Evolutionary conservation across 2,797 vertebrate genomes (phyloP).

Genomic region (Enteromius trimaculatus): DNA sequence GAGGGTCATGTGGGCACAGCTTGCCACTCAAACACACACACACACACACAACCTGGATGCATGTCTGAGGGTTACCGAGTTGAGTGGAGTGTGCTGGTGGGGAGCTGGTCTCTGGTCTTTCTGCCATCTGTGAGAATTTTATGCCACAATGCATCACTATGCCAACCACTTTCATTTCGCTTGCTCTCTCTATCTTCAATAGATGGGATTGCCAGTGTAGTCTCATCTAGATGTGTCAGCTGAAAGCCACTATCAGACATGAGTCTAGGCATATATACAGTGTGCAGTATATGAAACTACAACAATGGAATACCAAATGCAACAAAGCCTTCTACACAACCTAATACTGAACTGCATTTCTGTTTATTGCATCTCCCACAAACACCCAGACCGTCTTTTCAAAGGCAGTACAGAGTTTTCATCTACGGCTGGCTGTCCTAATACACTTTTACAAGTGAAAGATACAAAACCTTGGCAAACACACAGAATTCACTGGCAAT

Average conservation of each 20-base stretch:
- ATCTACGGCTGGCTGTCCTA: conserved; percentile 1
- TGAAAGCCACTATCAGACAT: conserved; percentile 42
- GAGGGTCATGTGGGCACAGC: conserved; percentile 29
- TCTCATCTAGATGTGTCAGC: conserved; percentile 37
- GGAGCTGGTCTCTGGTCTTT: conserved; percentile 50
- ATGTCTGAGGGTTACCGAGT: conserved; percentile 25
- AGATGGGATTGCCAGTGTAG: conserved; percentile 20
- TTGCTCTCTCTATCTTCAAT: conserved; percentile 26
- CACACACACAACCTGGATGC: conserved; percentile 31
- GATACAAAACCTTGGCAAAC: conserved; percentile 10
- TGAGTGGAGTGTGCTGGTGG: conserved; percentile 28
- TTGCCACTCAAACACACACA: conserved; percentile 5
- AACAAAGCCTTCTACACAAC: conserved; percentile 43
- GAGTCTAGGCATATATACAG: background rate
- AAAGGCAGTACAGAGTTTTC: conserved; percentile 16
- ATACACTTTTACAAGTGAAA: conserved; percentile 26
- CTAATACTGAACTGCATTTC: conserved; percentile 9
- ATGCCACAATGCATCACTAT: conserved; percentile 45
- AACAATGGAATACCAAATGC: conserved; percentile 16
- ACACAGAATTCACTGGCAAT: conserved; percentile 13
- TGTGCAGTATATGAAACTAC: conserved; percentile 31
- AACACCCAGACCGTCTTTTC: conserved; percentile 13
- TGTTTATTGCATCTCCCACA: conserved; percentile 24
- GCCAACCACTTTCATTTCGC: conserved; percentile 42
- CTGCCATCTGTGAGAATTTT: conserved; percentile 60